Evolutionary conservation across 2,797 vertebrate genomes (phyloP).

Genomic region (Pipistrellus nathusii): DNA sequence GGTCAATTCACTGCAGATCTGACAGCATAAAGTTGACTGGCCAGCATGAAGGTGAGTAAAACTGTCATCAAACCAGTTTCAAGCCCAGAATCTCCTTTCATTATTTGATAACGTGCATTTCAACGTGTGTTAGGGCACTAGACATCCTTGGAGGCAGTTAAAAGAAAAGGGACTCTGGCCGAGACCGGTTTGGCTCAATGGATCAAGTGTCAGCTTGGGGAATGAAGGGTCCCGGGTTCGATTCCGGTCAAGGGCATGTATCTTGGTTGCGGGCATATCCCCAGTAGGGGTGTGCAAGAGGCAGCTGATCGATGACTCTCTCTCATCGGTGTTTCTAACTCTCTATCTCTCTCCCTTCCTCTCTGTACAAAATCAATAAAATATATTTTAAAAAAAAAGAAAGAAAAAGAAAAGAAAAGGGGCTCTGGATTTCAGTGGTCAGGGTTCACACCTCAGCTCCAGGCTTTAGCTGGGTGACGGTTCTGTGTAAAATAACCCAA

Average conservation of each 20-base stretch:
- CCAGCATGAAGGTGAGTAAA: background rate
- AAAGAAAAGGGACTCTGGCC: constrained; percentile 6
- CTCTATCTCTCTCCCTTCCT: too few species aligned
- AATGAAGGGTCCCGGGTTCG: too few species aligned
- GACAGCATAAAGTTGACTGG: background rate
- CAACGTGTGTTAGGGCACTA: background rate
- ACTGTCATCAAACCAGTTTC: background rate
- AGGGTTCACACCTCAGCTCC: background rate
- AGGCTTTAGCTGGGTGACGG: background rate
- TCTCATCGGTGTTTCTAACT: too few species aligned
- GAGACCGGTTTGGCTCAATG: too few species aligned
- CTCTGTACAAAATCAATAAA: too few species aligned
- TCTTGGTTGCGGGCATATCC: too few species aligned
- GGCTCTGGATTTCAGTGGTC: background rate
- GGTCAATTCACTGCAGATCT: background rate
- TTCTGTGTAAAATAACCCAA: constrained; percentile 2
- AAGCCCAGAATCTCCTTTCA: background rate
- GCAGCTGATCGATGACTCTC: too few species aligned
- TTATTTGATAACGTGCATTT: background rate
- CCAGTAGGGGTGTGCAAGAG: too few species aligned
- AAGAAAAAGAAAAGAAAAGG: constrained; percentile 11
- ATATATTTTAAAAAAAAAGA: too few species aligned
- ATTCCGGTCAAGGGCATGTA: too few species aligned
- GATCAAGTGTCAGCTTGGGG: too few species aligned
- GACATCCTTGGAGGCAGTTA: background rate